Evolutionary conservation across 2,113 vertebrate species (phyloP).

Genomic region (Stegastes partitus): DNA sequence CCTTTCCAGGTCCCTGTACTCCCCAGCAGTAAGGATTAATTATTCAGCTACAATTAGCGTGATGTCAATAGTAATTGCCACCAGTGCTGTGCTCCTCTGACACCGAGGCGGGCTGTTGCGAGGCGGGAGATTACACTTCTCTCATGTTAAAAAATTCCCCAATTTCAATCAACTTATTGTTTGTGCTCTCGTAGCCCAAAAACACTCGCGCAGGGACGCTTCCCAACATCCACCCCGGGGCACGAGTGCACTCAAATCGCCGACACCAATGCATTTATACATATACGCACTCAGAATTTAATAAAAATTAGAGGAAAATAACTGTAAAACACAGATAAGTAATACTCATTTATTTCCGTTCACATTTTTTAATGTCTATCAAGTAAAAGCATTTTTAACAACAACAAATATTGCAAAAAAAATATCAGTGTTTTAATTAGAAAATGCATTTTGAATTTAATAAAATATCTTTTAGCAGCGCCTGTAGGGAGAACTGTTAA

Average conservation of each 20-base stretch:
- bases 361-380: constrained; percentile 22
- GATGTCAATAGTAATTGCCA: constrained; percentile 81
- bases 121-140: constrained; percentile 53
- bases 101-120: constrained; percentile 61
- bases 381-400: constrained; percentile 1
- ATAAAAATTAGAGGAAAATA: constrained; percentile 9
- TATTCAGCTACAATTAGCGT: constrained; percentile 82
- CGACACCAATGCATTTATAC: constrained; percentile 28
- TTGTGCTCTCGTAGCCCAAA: neutral
- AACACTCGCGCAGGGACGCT: neutral
- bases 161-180: constrained; percentile 58
- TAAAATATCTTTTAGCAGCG: neutral
- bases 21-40: constrained; percentile 72
- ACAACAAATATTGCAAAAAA: constrained; percentile 5
- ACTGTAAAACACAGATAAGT: constrained; percentile 39
- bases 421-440: neutral
- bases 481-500: neutral
- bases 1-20: constrained; percentile 55
- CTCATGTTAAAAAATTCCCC: constrained; percentile 73
- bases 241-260: constrained; percentile 42
- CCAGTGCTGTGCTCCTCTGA: constrained; percentile 72
- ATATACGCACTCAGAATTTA: constrained; percentile 4
- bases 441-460: constrained; percentile 25
- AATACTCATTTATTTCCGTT: constrained; percentile 22
- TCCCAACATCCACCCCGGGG: constrained; percentile 2